These are phyloP conservation scores for Dreissena polymorpha DNA, from an alignment of 1,140 invertebrate species.

Conservation along the genomic window DNA sequence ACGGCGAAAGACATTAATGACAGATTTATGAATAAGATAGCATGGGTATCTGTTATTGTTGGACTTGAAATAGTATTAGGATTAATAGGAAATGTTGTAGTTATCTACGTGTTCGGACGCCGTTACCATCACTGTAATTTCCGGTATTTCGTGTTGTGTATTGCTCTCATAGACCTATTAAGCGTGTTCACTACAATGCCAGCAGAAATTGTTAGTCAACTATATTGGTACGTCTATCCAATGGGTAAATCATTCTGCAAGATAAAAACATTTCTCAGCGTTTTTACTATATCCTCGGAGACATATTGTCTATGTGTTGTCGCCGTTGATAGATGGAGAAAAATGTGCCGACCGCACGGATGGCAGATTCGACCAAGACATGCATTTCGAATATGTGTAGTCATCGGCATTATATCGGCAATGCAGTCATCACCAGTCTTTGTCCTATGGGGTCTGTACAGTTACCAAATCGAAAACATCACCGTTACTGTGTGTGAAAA, in stretches of 20 bases:
- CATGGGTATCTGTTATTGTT: slow-evolving; percentile 54
- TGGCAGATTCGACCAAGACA: slow-evolving; percentile 48
- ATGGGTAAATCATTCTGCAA: slow-evolving; percentile 50
- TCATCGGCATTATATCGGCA: background rate
- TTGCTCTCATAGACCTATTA: slow-evolving; percentile 61
- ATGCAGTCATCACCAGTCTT: slow-evolving; percentile 1
- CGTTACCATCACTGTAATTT: slow-evolving; percentile 52
- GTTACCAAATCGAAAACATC: slow-evolving; percentile 18
- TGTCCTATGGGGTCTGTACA: slow-evolving; percentile 25
- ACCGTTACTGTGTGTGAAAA: slow-evolving; percentile 40
- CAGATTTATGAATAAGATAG: slow-evolving; percentile 31
- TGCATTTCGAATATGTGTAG: background rate
- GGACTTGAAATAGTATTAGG: slow-evolving; percentile 52
- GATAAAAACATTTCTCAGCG: slow-evolving; percentile 52
- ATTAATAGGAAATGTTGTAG: slow-evolving; percentile 55
- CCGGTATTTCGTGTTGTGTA: slow-evolving; percentile 57
- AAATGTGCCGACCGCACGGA: slow-evolving; percentile 58
- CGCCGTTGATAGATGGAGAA: slow-evolving; percentile 61
- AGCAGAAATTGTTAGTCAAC: slow-evolving; percentile 62
- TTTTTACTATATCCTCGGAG: slow-evolving; percentile 60
- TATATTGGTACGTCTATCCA: slow-evolving; percentile 63
- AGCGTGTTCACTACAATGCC: slow-evolving; percentile 62
- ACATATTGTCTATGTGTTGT: slow-evolving; percentile 58
- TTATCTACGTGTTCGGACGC: slow-evolving; percentile 58
- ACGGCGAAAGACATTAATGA: slow-evolving; percentile 44